These are phyloP conservation scores for Drosophila cracens DNA, from an alignment of 2,888 invertebrate genomes.

Conservation along the genomic window DNA sequence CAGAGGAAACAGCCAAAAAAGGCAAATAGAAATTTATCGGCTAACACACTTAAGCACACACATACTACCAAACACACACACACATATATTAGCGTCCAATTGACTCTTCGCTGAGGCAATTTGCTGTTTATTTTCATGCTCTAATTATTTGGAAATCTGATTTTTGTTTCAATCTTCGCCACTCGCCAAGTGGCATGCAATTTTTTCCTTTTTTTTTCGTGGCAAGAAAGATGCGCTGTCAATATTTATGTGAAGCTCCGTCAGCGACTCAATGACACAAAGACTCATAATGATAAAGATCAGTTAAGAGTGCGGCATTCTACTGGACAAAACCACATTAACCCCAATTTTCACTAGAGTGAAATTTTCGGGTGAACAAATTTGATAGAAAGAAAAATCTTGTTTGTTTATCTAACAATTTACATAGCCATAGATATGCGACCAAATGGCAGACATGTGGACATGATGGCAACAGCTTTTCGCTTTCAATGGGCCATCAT, in stretches of 20 bases:
- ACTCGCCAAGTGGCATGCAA: constrained; percentile 50
- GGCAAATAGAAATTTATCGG: constrained; percentile 73
- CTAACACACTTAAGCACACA: constrained; percentile 29
- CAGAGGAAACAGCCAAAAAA: constrained; percentile 66
- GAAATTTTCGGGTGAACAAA: constrained; percentile 61
- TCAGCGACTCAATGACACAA: constrained; percentile 54
- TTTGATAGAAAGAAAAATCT: constrained; percentile 56
- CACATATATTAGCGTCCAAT: constrained; percentile 11
- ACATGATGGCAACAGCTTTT: constrained; percentile 43
- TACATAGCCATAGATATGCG: constrained; percentile 49
- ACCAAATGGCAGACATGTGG: constrained; percentile 22
- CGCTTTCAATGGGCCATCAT: constrained; percentile 58
- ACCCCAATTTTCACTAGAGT: constrained; percentile 75
- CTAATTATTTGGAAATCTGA: constrained; percentile 78
- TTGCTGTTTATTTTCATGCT: constrained; percentile 78
- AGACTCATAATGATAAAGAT: constrained; percentile 45
- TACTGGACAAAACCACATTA: constrained; percentile 29
- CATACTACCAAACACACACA: constrained; percentile 18
- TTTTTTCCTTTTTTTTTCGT: constrained; percentile 3
- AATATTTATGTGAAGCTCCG: constrained; percentile 26
- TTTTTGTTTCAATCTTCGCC: constrained; percentile 50
- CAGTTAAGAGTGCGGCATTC: constrained; percentile 22
- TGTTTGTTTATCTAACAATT: constrained; percentile 69
- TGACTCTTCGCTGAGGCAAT: constrained; percentile 52
- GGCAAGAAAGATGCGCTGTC: constrained; percentile 14